These are phyloP conservation scores for Aporophyla nigra DNA, from an alignment of 2,888 invertebrate species.

Conservation along the genomic window DNA sequence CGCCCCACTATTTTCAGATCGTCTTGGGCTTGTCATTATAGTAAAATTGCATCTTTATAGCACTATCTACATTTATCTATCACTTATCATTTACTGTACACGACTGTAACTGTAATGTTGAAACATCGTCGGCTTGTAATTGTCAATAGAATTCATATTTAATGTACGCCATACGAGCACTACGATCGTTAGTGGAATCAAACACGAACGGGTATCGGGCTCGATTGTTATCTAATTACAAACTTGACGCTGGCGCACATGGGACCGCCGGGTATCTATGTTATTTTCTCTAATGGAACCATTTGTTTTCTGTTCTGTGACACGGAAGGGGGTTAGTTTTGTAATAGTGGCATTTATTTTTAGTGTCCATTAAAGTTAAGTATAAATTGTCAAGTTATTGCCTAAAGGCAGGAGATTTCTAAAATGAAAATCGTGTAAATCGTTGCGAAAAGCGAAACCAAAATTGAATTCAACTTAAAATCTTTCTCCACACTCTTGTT, in stretches of 20 bases:
- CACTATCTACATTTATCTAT: constrained; percentile 63
- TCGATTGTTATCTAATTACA: constrained; percentile 89
- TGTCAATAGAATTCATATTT: constrained; percentile 65
- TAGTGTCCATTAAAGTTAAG: not conserved
- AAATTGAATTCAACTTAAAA: constrained; percentile 18
- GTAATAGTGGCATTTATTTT: constrained; percentile 46
- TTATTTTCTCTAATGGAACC: constrained; percentile 83
- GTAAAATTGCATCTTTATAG: constrained; percentile 79
- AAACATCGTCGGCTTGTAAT: constrained; percentile 76
- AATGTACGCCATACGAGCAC: constrained; percentile 66
- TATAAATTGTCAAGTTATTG: not conserved
- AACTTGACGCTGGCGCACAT: constrained; percentile 83
- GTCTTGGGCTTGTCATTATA: constrained; percentile 90
- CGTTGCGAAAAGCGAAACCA: not conserved
- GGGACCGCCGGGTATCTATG: constrained; percentile 79
- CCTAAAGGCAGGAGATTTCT: not conserved
- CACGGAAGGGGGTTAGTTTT: constrained; percentile 73
- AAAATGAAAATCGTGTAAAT: not conserved
- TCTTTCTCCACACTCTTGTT: not conserved
- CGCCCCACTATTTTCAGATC: constrained; percentile 84
- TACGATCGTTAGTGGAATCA: constrained; percentile 82
- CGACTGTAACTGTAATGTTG: constrained; percentile 64
- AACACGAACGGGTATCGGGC: constrained; percentile 80
- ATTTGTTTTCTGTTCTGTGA: constrained; percentile 78
- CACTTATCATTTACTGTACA: constrained; percentile 53